Evolutionary conservation across 2,113 vertebrate genomes (phyloP), one percentile per base, ranked within the genome.

Genomic region (Amblyornis subalaris): DNA sequence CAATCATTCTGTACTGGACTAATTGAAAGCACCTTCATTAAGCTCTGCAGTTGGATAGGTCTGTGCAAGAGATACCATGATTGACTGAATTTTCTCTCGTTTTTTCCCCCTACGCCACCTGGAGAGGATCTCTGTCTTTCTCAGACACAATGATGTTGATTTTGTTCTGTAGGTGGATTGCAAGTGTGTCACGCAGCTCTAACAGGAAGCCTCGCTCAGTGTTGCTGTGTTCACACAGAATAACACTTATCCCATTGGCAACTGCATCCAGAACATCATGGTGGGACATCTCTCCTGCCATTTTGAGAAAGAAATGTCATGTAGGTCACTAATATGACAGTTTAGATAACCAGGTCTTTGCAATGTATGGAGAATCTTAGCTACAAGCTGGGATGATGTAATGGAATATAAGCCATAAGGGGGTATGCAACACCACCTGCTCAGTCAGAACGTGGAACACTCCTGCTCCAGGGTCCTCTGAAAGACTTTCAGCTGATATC

Each of bases 211-310:
- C 99, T 57, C 99, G 98, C 94, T 99, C 99, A 2, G 98, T 99
- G 98, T 99, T 99, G 96, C 99, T 99, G 65, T 99, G 99, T 53
- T 99, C 99, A 71, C 99, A 99, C 70, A 99, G 98, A 95, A 99
- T 97, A 86, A 99, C 98, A 21, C 96, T 99, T 72, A 98, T 98
- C 71, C 99, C 99, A 14, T 92, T 98, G 45, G 98, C 98, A 40
- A 96, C 98, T 7, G 98, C 99, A 91, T 99, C 98, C 96, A 99
- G 97, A 67, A 99, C 96, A 10, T 99, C 98, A 7, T 99, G 99
- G 93, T 99, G 99, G 60, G 99, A 99, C 99, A 99, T 99, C 95
- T 99, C 99, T 77, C 99, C 99, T 99, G 96, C 42, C 64, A 69
- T 79, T 66, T 88, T 35, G 55, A 78, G 64, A 93, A 86, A 90